phyloP scores from a whole-genome alignment of 1,140 invertebrate species.

The Papilio polytes region DNA sequence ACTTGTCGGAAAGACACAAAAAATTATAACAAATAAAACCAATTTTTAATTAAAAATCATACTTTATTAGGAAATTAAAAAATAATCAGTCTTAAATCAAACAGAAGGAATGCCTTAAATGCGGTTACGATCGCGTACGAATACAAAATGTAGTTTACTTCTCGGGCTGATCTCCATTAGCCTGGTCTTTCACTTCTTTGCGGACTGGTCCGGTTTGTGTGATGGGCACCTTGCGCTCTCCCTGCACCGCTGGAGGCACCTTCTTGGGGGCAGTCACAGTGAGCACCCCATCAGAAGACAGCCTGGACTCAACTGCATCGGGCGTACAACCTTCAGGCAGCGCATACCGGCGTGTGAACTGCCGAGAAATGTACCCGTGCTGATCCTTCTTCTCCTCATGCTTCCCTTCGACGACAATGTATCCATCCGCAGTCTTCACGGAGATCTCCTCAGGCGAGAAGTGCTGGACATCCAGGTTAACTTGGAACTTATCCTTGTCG shows the following conservation, averaged over 20 bases:
- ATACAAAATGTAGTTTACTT: constrained; percentile 39
- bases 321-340: constrained; percentile 89
- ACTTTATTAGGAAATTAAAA: constrained; percentile 67
- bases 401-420: constrained; percentile 88
- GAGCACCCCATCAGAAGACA: constrained; percentile 91
- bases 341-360: constrained; percentile 88
- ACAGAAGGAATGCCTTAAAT: constrained; percentile 50
- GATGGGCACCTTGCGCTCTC: constrained; percentile 86
- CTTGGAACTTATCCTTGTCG: constrained; percentile 85
- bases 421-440: constrained; percentile 90
- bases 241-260: constrained; percentile 79
- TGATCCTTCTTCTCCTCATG: constrained; percentile 91
- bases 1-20: not conserved
- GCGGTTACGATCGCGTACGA: constrained; percentile 32
- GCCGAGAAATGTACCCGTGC: constrained; percentile 89
- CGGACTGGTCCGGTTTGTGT: constrained; percentile 85
- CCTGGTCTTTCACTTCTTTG: constrained; percentile 71
- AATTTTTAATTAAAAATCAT: constrained; percentile 33
- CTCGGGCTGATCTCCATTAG: constrained; percentile 65
- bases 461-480: constrained; percentile 92
- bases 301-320: constrained; percentile 86
- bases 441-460: constrained; percentile 93
- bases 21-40: constrained; percentile 7
- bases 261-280: constrained; percentile 87
- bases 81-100: constrained; percentile 68